A percentile compares a stretch with the other conserved stretches of the same genome.
Conservation (phyloP, 2,797 vertebrate genomes). For the Gymnopithys bicolor region DNA sequence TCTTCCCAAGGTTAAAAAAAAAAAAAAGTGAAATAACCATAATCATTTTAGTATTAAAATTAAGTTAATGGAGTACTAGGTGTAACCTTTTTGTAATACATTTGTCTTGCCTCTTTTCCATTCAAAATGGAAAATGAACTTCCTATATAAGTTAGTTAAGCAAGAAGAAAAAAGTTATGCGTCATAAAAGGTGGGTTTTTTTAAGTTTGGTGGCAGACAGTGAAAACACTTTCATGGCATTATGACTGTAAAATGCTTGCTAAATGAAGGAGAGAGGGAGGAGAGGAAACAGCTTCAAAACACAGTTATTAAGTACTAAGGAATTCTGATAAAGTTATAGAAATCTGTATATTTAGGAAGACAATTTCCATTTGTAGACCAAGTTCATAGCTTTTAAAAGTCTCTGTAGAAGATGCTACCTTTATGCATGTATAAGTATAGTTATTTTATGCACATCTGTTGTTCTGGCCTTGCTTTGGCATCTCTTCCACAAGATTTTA, state of each 20-base stretch:
- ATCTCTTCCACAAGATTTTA: neutral
- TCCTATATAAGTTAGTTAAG: neutral
- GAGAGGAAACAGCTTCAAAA: neutral
- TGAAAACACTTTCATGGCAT: neutral
- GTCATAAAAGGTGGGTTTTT: neutral
- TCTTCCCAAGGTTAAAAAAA: neutral
- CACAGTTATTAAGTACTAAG: neutral
- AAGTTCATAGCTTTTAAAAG: neutral
- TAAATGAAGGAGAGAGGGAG: neutral
- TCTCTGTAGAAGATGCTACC: neutral
- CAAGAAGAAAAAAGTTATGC: neutral
- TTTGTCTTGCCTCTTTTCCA: neutral
- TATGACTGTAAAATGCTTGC: neutral
- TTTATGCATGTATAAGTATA: neutral
- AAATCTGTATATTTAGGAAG: neutral
- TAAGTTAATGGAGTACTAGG: neutral
- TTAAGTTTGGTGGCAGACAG: neutral
- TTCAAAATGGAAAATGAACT: neutral
- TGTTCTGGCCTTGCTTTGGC: neutral
- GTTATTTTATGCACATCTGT: neutral
- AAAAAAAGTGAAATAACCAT: neutral
- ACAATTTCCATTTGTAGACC: neutral
- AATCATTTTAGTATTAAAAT: neutral
- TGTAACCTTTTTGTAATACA: neutral
- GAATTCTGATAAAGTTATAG: neutral